These are phyloP conservation scores for Hozukius guyotensis DNA, from an alignment of 2,797 vertebrate genomes.

Conservation along the genomic window DNA sequence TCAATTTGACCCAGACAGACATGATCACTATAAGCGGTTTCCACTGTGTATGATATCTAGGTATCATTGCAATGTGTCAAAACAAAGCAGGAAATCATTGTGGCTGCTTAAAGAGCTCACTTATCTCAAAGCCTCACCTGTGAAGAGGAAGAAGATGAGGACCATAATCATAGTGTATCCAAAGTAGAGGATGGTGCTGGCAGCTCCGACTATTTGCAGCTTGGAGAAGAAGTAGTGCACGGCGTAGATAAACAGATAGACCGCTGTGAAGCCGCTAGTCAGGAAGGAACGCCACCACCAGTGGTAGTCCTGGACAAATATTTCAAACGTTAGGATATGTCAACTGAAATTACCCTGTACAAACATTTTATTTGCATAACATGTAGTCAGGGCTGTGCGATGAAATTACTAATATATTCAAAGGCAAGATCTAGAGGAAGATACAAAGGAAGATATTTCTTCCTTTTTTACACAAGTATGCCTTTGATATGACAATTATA, in stretches of 20 bases:
- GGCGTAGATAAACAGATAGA: constrained; percentile 91
- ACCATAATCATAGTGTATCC: constrained; percentile 94
- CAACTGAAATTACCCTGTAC: not conserved
- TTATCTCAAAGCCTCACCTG: constrained; percentile 77
- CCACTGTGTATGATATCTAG: not conserved
- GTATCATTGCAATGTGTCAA: not conserved
- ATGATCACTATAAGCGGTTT: too few species aligned
- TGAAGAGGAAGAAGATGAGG: constrained; percentile 96
- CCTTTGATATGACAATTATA: not conserved
- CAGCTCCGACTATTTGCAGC: constrained; percentile 89
- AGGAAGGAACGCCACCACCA: constrained; percentile 94
- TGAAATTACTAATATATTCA: not conserved
- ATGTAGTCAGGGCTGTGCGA: not conserved
- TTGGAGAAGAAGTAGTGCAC: constrained; percentile 95
- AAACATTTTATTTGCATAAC: not conserved
- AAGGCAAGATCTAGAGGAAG: not conserved
- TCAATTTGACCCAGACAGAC: accelerated
- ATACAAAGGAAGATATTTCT: not conserved
- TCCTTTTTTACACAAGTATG: not conserved
- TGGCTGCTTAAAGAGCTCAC: not conserved
- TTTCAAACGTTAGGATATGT: not conserved
- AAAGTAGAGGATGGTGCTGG: constrained; percentile 93
- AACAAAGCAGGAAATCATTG: not conserved
- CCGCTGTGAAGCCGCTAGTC: constrained; percentile 91
- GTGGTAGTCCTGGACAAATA: constrained; percentile 87